phyloP scores from a whole-genome alignment of 1,140 invertebrate genomes.

The Drosophila punjabiensis region DNA sequence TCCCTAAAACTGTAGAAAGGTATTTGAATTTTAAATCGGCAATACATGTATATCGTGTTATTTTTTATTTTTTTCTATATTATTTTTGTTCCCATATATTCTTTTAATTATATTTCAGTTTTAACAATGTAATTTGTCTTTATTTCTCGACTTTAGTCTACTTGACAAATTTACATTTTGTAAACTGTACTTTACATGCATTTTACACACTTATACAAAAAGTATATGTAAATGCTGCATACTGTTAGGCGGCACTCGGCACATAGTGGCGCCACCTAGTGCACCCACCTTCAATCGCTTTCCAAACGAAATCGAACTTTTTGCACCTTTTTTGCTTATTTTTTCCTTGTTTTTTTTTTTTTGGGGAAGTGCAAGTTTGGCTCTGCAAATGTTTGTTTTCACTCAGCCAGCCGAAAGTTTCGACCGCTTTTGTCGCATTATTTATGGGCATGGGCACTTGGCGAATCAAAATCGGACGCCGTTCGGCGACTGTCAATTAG shows the following conservation, averaged over 20 bases:
- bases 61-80: not conserved
- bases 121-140: rapidly evolving
- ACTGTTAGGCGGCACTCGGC: not conserved
- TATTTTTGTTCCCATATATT: not conserved
- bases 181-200: not conserved
- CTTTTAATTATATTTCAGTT: not conserved
- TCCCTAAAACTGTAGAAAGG: not conserved
- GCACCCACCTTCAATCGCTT: not conserved
- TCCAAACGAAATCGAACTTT: slow-evolving; percentile 31
- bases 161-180: not conserved
- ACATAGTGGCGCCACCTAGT: slow-evolving; percentile 2
- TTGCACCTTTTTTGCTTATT: not conserved
- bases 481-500: slow-evolving; percentile 41
- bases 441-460: slow-evolving; percentile 55
- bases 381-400: slow-evolving; percentile 25
- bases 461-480: slow-evolving; percentile 23
- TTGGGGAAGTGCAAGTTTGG: slow-evolving; percentile 46
- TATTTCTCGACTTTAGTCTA: not conserved
- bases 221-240: slow-evolving; percentile 15
- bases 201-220: not conserved
- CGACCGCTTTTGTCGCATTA: slow-evolving; percentile 20
- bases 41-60: not conserved
- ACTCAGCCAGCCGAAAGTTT: slow-evolving; percentile 33
- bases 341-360: not conserved
- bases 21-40: not conserved